Evolutionary conservation across 1,140 invertebrate genomes (phyloP).

Genomic region (Wasmannia auropunctata): DNA sequence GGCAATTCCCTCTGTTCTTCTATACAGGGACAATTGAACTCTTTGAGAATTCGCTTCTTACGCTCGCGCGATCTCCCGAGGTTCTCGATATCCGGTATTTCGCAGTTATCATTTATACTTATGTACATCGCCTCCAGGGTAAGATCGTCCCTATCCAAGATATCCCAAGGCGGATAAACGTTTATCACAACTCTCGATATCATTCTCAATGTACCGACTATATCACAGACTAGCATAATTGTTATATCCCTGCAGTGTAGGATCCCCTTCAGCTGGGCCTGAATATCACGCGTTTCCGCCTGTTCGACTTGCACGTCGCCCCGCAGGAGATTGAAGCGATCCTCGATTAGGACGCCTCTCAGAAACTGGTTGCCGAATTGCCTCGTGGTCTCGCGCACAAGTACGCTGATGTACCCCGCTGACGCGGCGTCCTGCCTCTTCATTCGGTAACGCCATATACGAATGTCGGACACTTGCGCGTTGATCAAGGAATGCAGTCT

Average conservation of each 20-base stretch:
- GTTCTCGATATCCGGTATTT: background rate
- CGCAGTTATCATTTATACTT: slow-evolving; percentile 55
- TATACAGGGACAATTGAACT: slow-evolving; percentile 80
- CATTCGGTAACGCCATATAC: slow-evolving; percentile 80
- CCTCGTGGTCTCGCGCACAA: slow-evolving; percentile 62
- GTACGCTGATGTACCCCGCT: slow-evolving; percentile 68
- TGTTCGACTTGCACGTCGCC: background rate
- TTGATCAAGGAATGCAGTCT: slow-evolving; percentile 75
- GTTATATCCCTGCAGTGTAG: slow-evolving; percentile 61
- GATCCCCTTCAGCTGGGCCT: background rate
- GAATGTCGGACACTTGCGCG: slow-evolving; percentile 75
- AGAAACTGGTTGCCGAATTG: slow-evolving; percentile 75
- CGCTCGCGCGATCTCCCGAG: background rate
- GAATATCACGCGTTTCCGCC: background rate
- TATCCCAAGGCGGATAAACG: slow-evolving; percentile 80
- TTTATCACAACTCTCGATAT: slow-evolving; percentile 72
- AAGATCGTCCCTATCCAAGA: slow-evolving; percentile 71
- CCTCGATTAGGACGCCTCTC: slow-evolving; percentile 73
- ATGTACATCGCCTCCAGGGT: slow-evolving; percentile 76
- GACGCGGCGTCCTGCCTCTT: slow-evolving; percentile 42
- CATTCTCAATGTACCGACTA: slow-evolving; percentile 74
- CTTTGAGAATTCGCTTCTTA: slow-evolving; percentile 40
- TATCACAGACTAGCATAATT: slow-evolving; percentile 78
- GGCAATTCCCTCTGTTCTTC: slow-evolving; percentile 62
- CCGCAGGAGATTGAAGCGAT: slow-evolving; percentile 73